Evolutionary conservation across 2,888 invertebrate genomes (phyloP).

Genomic region (Psylliodes chrysocephalus): DNA sequence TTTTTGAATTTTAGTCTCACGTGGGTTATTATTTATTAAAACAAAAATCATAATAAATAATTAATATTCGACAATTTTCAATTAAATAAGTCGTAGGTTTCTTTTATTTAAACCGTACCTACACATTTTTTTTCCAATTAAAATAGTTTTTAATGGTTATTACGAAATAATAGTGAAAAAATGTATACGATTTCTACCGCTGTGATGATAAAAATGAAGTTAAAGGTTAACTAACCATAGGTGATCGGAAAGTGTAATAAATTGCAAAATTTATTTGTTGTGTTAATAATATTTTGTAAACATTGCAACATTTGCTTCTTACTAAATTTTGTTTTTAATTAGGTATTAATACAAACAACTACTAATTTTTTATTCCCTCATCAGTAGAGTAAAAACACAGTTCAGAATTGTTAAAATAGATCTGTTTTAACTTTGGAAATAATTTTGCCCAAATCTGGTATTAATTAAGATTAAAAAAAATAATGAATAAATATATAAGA

Average conservation of each 20-base stretch:
- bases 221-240: not conserved
- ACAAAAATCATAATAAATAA: not conserved
- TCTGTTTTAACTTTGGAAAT: too few species aligned
- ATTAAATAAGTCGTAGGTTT: not conserved
- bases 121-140: constrained; percentile 1
- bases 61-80: not conserved
- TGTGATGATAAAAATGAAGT: not conserved
- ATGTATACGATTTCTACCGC: not conserved
- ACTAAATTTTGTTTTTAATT: too few species aligned
- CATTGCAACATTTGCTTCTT: not conserved
- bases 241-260: not conserved
- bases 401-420: too few species aligned
- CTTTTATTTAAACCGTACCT: not conserved
- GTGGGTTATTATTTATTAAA: not conserved
- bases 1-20: not conserved
- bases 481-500: too few species aligned
- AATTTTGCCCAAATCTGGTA: too few species aligned
- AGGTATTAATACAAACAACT: too few species aligned
- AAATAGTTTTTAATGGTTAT: not conserved
- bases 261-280: not conserved
- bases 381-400: too few species aligned
- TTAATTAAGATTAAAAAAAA: too few species aligned
- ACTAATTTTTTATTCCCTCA: too few species aligned
- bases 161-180: not conserved
- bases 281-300: not conserved